These are phyloP conservation scores for Pristionchus entomophagus DNA, from an alignment of 2,888 invertebrate species.

Conservation along the genomic window DNA sequence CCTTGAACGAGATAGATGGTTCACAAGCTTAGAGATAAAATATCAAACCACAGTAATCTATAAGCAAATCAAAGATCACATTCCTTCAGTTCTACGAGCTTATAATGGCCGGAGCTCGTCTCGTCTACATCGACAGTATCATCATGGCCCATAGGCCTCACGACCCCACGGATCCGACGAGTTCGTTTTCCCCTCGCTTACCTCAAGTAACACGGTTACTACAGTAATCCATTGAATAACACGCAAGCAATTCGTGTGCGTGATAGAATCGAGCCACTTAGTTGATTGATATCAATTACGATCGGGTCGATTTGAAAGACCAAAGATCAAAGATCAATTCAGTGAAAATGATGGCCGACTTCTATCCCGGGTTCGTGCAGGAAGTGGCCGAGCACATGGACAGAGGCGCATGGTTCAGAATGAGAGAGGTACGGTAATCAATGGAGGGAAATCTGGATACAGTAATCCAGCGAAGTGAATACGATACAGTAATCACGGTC, in stretches of 20 bases:
- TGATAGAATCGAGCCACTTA: too few species aligned
- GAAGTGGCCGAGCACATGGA: not conserved
- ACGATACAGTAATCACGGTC: not conserved
- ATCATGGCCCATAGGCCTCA: not conserved
- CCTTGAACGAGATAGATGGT: too few species aligned
- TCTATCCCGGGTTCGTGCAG: conserved; percentile 6
- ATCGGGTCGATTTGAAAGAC: not conserved
- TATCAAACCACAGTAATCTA: not conserved
- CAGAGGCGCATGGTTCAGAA: not conserved
- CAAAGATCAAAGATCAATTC: not conserved
- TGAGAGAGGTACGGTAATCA: not conserved
- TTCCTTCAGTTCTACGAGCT: not conserved
- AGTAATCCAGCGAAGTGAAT: too few species aligned
- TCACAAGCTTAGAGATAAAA: too few species aligned
- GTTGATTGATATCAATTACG: too few species aligned
- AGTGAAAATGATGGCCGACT: not conserved
- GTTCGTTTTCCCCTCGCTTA: too few species aligned
- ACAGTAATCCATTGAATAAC: too few species aligned
- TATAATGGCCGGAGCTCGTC: not conserved
- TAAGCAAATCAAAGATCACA: conserved; percentile 16
- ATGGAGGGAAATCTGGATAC: not conserved
- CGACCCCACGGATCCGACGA: not conserved
- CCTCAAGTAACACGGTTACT: too few species aligned
- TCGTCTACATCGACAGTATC: conserved; percentile 16
- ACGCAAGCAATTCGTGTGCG: too few species aligned